Evolutionary conservation across 2,797 vertebrate genomes (phyloP).

Genomic region (Syndactyla subalaris): DNA sequence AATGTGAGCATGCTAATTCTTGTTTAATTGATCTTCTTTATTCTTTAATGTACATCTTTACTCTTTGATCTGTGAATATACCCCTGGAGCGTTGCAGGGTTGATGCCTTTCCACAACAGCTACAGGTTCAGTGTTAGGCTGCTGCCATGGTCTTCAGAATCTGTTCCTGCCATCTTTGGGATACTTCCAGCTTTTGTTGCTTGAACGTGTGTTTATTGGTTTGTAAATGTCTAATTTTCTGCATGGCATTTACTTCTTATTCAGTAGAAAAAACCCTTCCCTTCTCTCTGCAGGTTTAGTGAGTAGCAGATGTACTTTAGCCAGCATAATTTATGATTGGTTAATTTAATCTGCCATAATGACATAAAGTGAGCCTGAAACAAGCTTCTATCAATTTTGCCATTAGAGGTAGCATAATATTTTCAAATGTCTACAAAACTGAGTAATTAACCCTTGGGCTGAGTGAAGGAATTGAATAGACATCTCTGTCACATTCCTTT

Average conservation of each 20-base stretch:
- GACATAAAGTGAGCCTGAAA: slow-evolving; percentile 70
- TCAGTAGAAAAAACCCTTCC: background rate
- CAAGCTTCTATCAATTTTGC: slow-evolving; percentile 70
- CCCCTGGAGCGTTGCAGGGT: background rate
- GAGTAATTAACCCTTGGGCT: slow-evolving; percentile 67
- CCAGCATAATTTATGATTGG: slow-evolving; percentile 71
- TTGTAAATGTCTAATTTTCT: background rate
- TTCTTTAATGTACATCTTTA: background rate
- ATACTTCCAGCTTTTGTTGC: background rate
- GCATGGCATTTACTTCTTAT: slow-evolving; percentile 6
- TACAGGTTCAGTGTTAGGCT: background rate
- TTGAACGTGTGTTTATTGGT: background rate
- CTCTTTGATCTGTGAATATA: background rate
- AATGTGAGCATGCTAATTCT: background rate
- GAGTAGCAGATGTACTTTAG: slow-evolving; percentile 67
- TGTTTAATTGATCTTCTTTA: background rate
- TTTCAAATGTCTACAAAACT: slow-evolving; percentile 69
- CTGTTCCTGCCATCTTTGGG: background rate
- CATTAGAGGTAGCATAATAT: slow-evolving; percentile 73
- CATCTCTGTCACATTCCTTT: slow-evolving; percentile 16
- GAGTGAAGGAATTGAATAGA: slow-evolving; percentile 40
- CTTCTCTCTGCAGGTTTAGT: slow-evolving; percentile 64
- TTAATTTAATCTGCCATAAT: slow-evolving; percentile 75
- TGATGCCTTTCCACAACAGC: background rate
- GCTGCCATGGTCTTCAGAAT: background rate